Percentiles rank a stretch among this genome's conserved stretches.
Conservation (phyloP, 2,888 invertebrate genomes). For the Glaucopsyche alexis region DNA sequence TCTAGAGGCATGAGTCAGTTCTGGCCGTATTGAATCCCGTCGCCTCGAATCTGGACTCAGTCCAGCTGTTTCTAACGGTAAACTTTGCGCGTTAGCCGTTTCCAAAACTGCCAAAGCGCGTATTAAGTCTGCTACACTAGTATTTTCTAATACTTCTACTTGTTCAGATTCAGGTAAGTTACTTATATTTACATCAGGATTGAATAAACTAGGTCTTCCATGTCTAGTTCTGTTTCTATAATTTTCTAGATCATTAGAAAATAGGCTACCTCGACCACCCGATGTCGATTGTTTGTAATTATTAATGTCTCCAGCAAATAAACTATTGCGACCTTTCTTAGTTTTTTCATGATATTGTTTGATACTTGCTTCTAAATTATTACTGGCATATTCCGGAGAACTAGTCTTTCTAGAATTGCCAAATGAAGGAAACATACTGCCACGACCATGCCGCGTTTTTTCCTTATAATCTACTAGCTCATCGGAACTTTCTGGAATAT, state of each 20-base stretch:
- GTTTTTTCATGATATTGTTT: conserved; percentile 64
- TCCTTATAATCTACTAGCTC: conserved; percentile 69
- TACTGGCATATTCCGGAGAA: conserved; percentile 51
- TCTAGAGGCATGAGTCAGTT: conserved; percentile 54
- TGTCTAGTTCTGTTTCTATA: conserved; percentile 65
- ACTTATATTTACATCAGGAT: conserved; percentile 65
- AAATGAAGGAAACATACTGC: conserved; percentile 68
- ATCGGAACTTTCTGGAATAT: conserved; percentile 69
- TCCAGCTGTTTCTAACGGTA: conserved; percentile 34
- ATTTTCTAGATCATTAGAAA: conserved; percentile 59
- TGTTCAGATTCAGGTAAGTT: conserved; percentile 68
- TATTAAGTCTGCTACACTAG: conserved; percentile 90
- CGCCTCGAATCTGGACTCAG: conserved; percentile 49
- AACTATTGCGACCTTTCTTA: conserved; percentile 55
- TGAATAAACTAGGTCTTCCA: conserved; percentile 71
- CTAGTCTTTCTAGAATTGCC: conserved; percentile 66
- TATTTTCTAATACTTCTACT: conserved; percentile 86
- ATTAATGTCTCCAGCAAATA: conserved; percentile 54
- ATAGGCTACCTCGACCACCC: conserved; percentile 47
- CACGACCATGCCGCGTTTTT: conserved; percentile 62
- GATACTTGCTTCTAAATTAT: conserved; percentile 66
- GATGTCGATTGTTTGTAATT: conserved; percentile 49
- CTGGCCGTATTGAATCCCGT: conserved; percentile 63
- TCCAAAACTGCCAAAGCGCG: conserved; percentile 86
- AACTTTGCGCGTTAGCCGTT: conserved; percentile 54